A percentile compares a stretch with the other conserved stretches of the same genome.
Conservation (phyloP, 2,797 vertebrate species). For the Paedocypris micromegethes region DNA sequence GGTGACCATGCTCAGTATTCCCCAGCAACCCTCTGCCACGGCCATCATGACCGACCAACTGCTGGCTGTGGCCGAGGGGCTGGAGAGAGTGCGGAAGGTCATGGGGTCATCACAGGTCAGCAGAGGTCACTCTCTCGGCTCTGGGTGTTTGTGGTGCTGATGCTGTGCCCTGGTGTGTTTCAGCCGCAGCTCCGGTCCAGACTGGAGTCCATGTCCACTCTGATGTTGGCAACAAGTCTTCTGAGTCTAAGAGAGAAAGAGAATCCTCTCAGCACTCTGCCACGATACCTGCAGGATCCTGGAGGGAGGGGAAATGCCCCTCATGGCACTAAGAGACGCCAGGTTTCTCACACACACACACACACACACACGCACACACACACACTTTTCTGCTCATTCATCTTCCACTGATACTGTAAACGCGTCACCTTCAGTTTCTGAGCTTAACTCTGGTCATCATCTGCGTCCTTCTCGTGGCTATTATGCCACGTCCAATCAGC, state of each 20-base stretch:
- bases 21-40: constrained; percentile 64
- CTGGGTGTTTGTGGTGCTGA: neutral
- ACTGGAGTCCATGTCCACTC: constrained; percentile 70
- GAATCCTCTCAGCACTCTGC: constrained; percentile 56
- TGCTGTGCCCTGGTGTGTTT: constrained; percentile 16
- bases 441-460: too few species aligned
- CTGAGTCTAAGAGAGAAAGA: constrained; percentile 57
- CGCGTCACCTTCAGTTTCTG: too few species aligned
- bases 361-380: too few species aligned
- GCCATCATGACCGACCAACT: constrained; percentile 72
- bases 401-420: too few species aligned
- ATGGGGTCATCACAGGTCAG: constrained; percentile 67
- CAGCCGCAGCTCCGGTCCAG: constrained; percentile 66
- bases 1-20: constrained; percentile 78
- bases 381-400: too few species aligned
- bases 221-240: constrained; percentile 69
- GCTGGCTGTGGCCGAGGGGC: constrained; percentile 70
- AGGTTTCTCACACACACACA: constrained; percentile 48
- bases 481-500: too few species aligned
- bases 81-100: constrained; percentile 67
- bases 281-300: constrained; percentile 74
- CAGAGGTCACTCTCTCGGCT: neutral
- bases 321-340: constrained; percentile 58
- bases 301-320: constrained; percentile 55
- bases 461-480: too few species aligned